These are phyloP conservation scores for Drosophila nasuta DNA, from an alignment of 1,140 invertebrate genomes.

Conservation along the genomic window DNA sequence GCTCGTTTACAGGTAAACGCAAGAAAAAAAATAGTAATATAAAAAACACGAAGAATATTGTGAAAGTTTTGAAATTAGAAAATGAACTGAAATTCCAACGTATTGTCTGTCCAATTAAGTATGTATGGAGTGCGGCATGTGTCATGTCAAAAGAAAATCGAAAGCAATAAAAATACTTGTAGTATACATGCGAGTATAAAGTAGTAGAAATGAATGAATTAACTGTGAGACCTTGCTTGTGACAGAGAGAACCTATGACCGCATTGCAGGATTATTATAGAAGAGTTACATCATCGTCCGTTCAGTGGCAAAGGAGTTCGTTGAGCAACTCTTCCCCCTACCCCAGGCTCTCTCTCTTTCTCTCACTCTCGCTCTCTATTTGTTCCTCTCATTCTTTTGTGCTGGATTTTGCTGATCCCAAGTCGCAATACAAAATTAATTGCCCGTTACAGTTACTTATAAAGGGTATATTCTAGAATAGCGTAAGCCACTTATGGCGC, in stretches of 20 bases:
- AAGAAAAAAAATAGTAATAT: not conserved
- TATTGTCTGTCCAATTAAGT: constrained; percentile 24
- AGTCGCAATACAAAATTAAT: constrained; percentile 58
- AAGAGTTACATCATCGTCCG: constrained; percentile 51
- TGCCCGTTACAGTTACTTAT: constrained; percentile 56
- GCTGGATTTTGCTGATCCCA: constrained; percentile 20
- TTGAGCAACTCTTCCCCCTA: not conserved
- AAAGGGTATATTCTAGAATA: constrained; percentile 41
- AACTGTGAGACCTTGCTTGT: constrained; percentile 27
- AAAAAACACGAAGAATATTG: constrained; percentile 21
- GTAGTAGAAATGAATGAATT: not conserved
- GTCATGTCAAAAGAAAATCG: constrained; percentile 29
- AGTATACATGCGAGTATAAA: not conserved
- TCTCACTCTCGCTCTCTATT: not conserved
- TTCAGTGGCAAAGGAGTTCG: constrained; percentile 27
- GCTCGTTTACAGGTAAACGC: constrained; percentile 76
- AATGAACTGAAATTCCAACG: constrained; percentile 25
- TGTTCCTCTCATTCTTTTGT: not conserved
- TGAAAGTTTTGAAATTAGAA: constrained; percentile 67
- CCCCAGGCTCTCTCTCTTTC: not conserved
- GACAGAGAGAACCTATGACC: constrained; percentile 36
- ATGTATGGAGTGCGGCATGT: constrained; percentile 27
- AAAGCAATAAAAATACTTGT: constrained; percentile 6
- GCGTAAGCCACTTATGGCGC: constrained; percentile 77
- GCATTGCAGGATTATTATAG: constrained; percentile 44